Base-by-base conservation (phyloP, 2,797 vertebrate species). In the Microtus agrestis region DNA sequence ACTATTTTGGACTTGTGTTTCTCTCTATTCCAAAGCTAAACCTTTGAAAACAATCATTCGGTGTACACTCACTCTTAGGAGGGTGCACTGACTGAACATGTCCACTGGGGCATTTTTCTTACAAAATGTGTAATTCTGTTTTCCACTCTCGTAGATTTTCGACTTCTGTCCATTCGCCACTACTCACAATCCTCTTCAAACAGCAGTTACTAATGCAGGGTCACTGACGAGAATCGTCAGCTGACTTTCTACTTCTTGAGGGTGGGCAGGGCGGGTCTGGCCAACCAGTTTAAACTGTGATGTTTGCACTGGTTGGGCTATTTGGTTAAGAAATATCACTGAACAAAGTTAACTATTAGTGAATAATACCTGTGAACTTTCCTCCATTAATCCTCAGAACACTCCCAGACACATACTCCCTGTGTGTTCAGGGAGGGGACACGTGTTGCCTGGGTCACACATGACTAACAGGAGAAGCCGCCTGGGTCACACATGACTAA, bases 121-220 rank as follows among this genome's bases (percentile, higher is more conserved):
- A 77, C 29, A 61, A 91, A 96, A 94, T 77, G 7, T 91, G 76
- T 23, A 40, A 19, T 89, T 82, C 54, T 54, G 6, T 87, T 93
- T 82, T 81, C 71, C 63, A 89, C 29, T 40, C 29, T 93, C 65
- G 73, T 9, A 73, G 56, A 17, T 56, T 94, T 87, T 78, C 51
- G 51, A 37, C 43, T 87, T 88, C 63, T 69, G 56, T 93, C 56
- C 69, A 25, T 0, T 82, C 69, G 71, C 74, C 74, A 46, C n/a
- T 21, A 73, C 40, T 31, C 40, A 3, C 34, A 91, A 59, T 6
- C 27, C 21, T 87, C 76, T 14, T 69, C 14, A 91, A 59, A 84
- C 17, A 43, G n/a, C 1, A 65, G 65, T 59, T 74, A 94, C 23
- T 80, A 43, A 76, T 6, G 59, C 0, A 34, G 17, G 4, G 46